Percentiles rank a stretch among this genome's conserved stretches.
These are phyloP conservation scores for Phodopus roborovskii DNA, from an alignment of 2,113 vertebrate species.

Conservation along the genomic window DNA sequence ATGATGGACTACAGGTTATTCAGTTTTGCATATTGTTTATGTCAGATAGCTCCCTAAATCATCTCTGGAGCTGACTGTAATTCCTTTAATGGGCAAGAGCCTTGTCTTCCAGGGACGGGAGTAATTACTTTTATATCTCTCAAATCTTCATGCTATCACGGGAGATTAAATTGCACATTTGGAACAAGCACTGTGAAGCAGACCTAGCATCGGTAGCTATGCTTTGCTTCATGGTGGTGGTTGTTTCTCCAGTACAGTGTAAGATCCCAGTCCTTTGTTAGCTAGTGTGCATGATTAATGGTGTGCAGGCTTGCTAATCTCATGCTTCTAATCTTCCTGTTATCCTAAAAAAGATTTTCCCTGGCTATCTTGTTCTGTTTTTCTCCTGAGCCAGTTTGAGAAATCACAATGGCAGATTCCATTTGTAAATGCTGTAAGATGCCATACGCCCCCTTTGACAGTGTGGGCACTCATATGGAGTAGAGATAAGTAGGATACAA, in stretches of 20 bases:
- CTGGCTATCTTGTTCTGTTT: slow-evolving; percentile 44
- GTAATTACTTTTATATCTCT: slow-evolving; percentile 68
- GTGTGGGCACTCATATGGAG: background rate
- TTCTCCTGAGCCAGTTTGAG: slow-evolving; percentile 41
- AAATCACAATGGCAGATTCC: slow-evolving; percentile 55
- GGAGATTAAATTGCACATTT: slow-evolving; percentile 60
- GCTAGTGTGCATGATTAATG: slow-evolving; percentile 59
- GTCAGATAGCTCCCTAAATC: slow-evolving; percentile 74
- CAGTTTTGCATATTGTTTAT: slow-evolving; percentile 67
- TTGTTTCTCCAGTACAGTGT: background rate
- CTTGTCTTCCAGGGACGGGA: slow-evolving; percentile 53
- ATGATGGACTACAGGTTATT: slow-evolving; percentile 56
- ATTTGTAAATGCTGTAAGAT: slow-evolving; percentile 69
- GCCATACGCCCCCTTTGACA: background rate
- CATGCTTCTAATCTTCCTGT: slow-evolving; percentile 68
- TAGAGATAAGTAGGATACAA: slow-evolving; percentile 21
- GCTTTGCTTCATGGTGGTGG: background rate
- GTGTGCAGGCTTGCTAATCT: slow-evolving; percentile 53
- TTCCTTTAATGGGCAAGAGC: slow-evolving; percentile 65
- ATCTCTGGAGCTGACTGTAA: slow-evolving; percentile 50
- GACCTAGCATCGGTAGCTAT: slow-evolving; percentile 19
- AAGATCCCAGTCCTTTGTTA: background rate
- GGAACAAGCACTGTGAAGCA: slow-evolving; percentile 44
- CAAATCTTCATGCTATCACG: slow-evolving; percentile 27
- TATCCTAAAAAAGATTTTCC: slow-evolving; percentile 54